phyloP scores from a whole-genome alignment of 2,888 invertebrate species.

The Thera obeliscata region DNA sequence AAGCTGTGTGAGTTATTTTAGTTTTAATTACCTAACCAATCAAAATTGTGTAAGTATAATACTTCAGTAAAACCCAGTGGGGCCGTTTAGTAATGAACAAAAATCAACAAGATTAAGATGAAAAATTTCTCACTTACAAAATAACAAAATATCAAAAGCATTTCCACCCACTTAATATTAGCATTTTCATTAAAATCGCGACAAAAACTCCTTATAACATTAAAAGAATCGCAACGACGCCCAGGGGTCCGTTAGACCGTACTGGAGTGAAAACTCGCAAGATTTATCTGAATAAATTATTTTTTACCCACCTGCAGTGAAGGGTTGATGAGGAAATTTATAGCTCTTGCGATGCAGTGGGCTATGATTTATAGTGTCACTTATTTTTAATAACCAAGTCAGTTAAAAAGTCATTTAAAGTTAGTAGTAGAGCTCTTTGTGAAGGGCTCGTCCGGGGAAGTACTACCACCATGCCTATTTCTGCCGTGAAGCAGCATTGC shows the following conservation, averaged over 20 bases:
- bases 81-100: constrained; percentile 2
- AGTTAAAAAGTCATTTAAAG: too few species aligned
- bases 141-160: constrained; percentile 32
- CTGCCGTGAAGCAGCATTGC: background rate
- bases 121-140: constrained; percentile 30
- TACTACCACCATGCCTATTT: too few species aligned
- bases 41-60: background rate
- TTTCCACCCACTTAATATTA: constrained; percentile 48
- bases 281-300: constrained; percentile 84
- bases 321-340: constrained; percentile 77
- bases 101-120: constrained; percentile 30
- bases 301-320: constrained; percentile 77
- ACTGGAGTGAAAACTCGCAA: constrained; percentile 67
- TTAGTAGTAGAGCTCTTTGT: too few species aligned
- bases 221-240: constrained; percentile 75
- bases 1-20: too few species aligned
- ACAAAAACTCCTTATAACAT: constrained; percentile 70
- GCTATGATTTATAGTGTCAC: constrained; percentile 12
- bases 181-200: constrained; percentile 71
- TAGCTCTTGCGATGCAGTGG: constrained; percentile 43
- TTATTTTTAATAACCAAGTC: too few species aligned
- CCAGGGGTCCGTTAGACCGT: constrained; percentile 69
- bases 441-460: too few species aligned
- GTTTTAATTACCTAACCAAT: background rate
- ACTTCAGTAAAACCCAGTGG: background rate